These are phyloP conservation scores for Hydraecia micacea DNA, from an alignment of 2,888 invertebrate species.

Conservation along the genomic window DNA sequence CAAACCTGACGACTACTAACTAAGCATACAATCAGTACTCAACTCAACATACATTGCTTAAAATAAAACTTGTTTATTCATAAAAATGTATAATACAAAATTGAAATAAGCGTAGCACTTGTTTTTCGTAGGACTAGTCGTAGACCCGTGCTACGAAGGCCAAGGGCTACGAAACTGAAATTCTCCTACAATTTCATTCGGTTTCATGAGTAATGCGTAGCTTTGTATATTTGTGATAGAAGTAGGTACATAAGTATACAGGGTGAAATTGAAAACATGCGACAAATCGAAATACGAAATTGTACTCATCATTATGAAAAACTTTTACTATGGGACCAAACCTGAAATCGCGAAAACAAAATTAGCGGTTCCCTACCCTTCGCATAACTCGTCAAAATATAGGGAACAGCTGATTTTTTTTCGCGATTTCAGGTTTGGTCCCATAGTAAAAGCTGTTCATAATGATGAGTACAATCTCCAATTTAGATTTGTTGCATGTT, in stretches of 20 bases:
- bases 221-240: background rate
- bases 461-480: no score
- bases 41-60: background rate
- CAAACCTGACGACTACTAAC: background rate
- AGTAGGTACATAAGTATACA: background rate
- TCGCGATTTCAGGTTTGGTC: no score
- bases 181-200: background rate
- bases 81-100: background rate
- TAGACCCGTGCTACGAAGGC: slow-evolving; percentile 41
- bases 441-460: no score
- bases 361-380: no score
- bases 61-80: background rate
- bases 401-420: no score
- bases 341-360: no score
- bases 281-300: no score
- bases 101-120: slow-evolving; percentile 13
- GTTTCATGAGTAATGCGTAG: background rate
- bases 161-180: slow-evolving; percentile 25
- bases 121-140: slow-evolving; percentile 35
- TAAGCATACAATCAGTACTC: background rate
- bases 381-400: no score
- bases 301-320: no score
- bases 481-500: no score
- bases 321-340: no score
- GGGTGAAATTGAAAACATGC: no score